phyloP scores from a whole-genome alignment of 2,888 invertebrate genomes.

The Thecophora atra region DNA sequence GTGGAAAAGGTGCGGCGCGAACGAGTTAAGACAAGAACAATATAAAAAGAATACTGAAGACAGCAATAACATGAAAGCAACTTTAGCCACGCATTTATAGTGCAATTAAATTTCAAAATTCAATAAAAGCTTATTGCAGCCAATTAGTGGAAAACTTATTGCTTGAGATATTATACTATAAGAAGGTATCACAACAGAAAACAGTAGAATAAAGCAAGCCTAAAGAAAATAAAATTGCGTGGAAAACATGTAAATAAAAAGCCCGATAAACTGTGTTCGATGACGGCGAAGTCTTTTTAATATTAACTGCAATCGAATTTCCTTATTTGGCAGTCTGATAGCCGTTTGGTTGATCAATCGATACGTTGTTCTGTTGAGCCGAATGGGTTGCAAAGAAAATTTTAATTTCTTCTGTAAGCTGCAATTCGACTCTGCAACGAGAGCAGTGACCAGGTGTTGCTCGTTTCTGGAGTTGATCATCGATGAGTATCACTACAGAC shows the following conservation, averaged over 20 bases:
- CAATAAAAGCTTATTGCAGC: conserved; percentile 28
- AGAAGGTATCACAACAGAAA: not conserved
- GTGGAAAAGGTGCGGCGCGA: too few relatives aligned
- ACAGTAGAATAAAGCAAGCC: not conserved
- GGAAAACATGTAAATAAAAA: not conserved
- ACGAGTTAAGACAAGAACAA: conserved; percentile 15
- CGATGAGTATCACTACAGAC: not conserved
- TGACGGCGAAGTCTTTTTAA: not conserved
- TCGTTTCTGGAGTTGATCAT: not conserved
- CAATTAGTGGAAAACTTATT: conserved; percentile 21
- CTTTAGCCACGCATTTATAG: not conserved
- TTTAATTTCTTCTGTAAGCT: conserved; percentile 6
- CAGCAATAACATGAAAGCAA: conserved; percentile 14
- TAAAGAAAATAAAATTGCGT: not conserved
- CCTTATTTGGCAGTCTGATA: not conserved
- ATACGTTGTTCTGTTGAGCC: not conserved
- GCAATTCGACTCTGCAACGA: not conserved
- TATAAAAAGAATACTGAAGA: not conserved
- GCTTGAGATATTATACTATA: not conserved
- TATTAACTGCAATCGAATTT: conserved; percentile 16
- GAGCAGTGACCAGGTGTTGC: not conserved
- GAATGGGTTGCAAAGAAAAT: not conserved
- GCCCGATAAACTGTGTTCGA: not conserved
- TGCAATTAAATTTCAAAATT: not conserved
- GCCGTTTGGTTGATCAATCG: not conserved